Evolutionary conservation across 2,888 invertebrate species (phyloP).

Genomic region (Papilio gigon): DNA sequence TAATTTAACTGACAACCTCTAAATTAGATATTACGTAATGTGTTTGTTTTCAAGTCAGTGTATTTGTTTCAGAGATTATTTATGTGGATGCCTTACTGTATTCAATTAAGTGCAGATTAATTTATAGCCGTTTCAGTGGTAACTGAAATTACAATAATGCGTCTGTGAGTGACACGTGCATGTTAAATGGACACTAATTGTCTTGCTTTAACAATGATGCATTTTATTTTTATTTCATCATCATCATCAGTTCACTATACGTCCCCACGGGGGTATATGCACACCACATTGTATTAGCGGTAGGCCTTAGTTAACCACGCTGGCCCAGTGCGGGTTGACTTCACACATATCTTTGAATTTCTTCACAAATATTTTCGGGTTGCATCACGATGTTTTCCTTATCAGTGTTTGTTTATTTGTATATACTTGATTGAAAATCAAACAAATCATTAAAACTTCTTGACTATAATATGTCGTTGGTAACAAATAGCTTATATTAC

Average conservation of each 20-base stretch:
- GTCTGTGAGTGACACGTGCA: neutral
- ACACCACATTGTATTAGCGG: too few species aligned
- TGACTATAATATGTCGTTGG: neutral
- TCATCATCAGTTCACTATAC: too few species aligned
- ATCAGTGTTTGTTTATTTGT: too few species aligned
- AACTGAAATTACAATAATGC: neutral
- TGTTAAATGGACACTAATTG: neutral
- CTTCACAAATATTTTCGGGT: too few species aligned
- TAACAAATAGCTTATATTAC: too few species aligned
- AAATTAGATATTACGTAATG: slow-evolving; percentile 8
- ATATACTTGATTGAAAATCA: too few species aligned
- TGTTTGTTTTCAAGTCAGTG: slow-evolving; percentile 4
- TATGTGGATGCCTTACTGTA: neutral
- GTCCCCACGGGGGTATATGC: too few species aligned
- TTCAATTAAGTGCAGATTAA: neutral
- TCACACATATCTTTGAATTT: too few species aligned
- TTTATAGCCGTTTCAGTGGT: neutral
- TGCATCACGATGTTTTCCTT: too few species aligned
- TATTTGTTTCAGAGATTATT: neutral
- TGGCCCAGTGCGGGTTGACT: too few species aligned
- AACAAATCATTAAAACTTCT: neutral
- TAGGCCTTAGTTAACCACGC: too few species aligned
- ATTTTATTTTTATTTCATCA: neutral
- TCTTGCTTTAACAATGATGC: neutral
- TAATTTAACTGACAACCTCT: slow-evolving; percentile 11